Conservation (phyloP, 2,113 vertebrate genomes). For the Phalacrocorax aristotelis region DNA sequence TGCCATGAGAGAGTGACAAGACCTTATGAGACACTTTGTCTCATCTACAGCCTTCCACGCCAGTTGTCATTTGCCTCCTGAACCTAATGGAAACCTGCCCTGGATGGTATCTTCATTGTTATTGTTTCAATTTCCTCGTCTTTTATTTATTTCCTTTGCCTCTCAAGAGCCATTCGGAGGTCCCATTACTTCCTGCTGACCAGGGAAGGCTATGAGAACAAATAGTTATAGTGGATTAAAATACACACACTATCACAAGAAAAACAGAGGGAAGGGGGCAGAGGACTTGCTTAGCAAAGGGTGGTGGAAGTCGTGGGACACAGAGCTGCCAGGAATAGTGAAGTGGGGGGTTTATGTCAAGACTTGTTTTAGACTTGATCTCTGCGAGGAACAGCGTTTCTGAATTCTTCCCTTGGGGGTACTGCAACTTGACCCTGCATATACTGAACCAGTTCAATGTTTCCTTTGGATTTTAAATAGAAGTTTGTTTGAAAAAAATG, state of each 20-base stretch:
- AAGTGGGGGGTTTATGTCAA: neutral
- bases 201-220: slow-evolving; percentile 29
- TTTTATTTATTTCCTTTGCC: slow-evolving; percentile 56
- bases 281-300: neutral
- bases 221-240: slow-evolving; percentile 29
- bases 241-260: neutral
- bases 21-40: neutral
- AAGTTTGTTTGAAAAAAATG: neutral
- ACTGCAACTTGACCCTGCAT: neutral
- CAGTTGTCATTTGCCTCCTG: neutral
- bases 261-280: slow-evolving; percentile 1
- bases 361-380: neutral
- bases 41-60: neutral
- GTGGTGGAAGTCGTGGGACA: neutral
- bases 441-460: neutral
- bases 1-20: neutral
- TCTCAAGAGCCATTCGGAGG: neutral
- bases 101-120: neutral
- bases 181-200: slow-evolving; percentile 42
- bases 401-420: fast-evolving
- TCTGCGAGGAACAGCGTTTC: neutral
- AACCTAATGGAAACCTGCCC: neutral
- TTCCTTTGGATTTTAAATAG: neutral
- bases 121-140: slow-evolving; percentile 33
- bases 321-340: neutral